Base-by-base conservation (phyloP, 2,113 vertebrate genomes). In the Sander vitreus region DNA sequence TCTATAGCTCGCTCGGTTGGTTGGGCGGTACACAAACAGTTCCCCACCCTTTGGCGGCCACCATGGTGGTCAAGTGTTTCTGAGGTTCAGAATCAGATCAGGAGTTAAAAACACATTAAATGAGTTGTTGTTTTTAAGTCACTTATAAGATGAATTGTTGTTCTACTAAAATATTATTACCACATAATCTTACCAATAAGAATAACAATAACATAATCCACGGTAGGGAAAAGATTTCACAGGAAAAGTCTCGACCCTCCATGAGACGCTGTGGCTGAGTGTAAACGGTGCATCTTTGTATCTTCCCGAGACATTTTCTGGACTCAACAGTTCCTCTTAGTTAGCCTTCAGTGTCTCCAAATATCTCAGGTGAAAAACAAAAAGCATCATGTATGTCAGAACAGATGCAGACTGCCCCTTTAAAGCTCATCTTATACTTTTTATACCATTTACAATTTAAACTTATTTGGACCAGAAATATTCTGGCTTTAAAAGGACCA, bases 391-490 rank as follows among this genome's bases (percentile, higher is more conserved):
- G 16, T 18, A 16, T 50, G 50, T 8, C 8, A 9, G 6, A 19
- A 9, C 18, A 47, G 19, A 23, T 39, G 16, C 18, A 43, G 39
- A 43, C 39, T 43, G 39, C 39, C 50, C 18, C 43, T 65, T 77
- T 72, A 71, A 83, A 83, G 80, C 59, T 66, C 66, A 39, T 27
- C 59, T 50, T 30, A 43, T 3, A 23, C 71, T 23, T 1, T 43
- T 68, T 3, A 53, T 8, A 81, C 55, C 39, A 39, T 39, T 51
- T 51, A 51, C 50, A 51, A n/a, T 82, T 75, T 25, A 21, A 71
- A 76, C 39, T 73, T 6, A 25, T 57, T 4, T 45, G 55, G 36
- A 63, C 21, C 80, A 81, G 79, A 75, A 68, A 53, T 11, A 18
- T 33, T 57, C 43, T 21, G 70, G 43, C 5, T 65, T 59, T 4